A percentile compares a stretch with the other conserved stretches of the same genome.
phyloP scores from a whole-genome alignment of 1,140 invertebrate species.

The Vanessa tameamea region DNA sequence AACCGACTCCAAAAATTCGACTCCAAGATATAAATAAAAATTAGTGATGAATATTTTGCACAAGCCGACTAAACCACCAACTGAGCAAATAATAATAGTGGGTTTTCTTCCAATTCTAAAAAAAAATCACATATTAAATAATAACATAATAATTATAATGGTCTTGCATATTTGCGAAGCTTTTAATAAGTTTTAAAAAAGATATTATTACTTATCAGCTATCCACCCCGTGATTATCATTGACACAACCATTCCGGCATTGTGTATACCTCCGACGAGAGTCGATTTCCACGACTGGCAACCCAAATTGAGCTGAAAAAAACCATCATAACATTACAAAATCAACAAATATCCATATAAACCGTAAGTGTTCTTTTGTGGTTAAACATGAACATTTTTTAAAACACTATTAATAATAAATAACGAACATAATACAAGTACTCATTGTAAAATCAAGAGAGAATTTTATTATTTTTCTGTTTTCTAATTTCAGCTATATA shows the following conservation, averaged over 20 bases:
- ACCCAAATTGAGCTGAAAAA: slow-evolving; percentile 60
- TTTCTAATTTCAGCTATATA: too few relatives aligned
- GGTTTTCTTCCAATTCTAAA: slow-evolving; percentile 68
- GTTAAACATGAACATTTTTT: too few relatives aligned
- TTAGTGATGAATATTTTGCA: slow-evolving; percentile 61
- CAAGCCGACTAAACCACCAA: slow-evolving; percentile 56
- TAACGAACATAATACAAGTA: too few relatives aligned
- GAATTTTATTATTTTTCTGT: too few relatives aligned
- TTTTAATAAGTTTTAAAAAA: neutral
- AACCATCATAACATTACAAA: neutral
- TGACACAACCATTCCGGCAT: slow-evolving; percentile 68
- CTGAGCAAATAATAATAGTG: slow-evolving; percentile 58
- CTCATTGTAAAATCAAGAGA: too few relatives aligned
- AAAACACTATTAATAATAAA: too few relatives aligned
- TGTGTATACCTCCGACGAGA: slow-evolving; percentile 62
- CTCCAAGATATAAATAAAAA: slow-evolving; percentile 54
- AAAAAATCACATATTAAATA: slow-evolving; percentile 22
- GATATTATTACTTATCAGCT: slow-evolving; percentile 55
- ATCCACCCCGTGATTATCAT: slow-evolving; percentile 64
- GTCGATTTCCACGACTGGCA: slow-evolving; percentile 65
- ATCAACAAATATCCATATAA: too few relatives aligned
- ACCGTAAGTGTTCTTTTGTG: too few relatives aligned
- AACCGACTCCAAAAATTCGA: slow-evolving; percentile 66
- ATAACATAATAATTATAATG: too few relatives aligned
- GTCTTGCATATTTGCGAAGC: too few relatives aligned